Evolutionary conservation across 2,888 invertebrate genomes (phyloP).

Genomic region (Diabrotica balteata): DNA sequence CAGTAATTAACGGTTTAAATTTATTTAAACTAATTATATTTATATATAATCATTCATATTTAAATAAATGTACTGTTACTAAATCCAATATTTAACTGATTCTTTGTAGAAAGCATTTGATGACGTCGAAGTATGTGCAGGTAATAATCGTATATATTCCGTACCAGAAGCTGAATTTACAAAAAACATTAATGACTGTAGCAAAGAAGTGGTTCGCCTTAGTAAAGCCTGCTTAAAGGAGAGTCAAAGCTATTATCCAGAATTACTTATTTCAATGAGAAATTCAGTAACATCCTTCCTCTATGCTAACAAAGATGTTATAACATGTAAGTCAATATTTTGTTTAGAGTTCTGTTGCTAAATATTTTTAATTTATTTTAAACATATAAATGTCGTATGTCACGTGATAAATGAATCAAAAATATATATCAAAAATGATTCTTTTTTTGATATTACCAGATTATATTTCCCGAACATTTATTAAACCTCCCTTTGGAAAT

Average conservation of each 20-base stretch:
- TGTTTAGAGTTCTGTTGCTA: no score
- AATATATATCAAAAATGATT: no score
- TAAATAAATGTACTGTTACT: no score
- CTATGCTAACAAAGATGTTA: neutral
- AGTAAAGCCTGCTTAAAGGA: neutral
- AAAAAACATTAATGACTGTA: neutral
- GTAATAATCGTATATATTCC: neutral
- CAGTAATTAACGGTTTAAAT: no score
- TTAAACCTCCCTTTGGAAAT: no score
- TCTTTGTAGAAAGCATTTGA: neutral
- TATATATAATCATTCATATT: no score
- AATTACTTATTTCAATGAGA: neutral
- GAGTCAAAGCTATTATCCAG: neutral
- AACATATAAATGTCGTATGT: no score
- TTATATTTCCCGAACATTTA: no score
- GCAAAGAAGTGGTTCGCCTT: neutral
- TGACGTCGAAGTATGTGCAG: neutral
- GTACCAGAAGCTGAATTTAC: constrained; percentile 2
- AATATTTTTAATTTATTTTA: neutral
- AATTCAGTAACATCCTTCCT: neutral
- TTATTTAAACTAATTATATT: no score
- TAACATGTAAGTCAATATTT: neutral
- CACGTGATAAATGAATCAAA: no score
- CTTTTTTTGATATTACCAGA: no score
- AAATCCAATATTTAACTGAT: no score